A percentile compares a stretch with the other conserved stretches of the same genome.
Evolutionary conservation across 2,888 invertebrate genomes (phyloP).

Genomic region (Tyria jacobaeae): DNA sequence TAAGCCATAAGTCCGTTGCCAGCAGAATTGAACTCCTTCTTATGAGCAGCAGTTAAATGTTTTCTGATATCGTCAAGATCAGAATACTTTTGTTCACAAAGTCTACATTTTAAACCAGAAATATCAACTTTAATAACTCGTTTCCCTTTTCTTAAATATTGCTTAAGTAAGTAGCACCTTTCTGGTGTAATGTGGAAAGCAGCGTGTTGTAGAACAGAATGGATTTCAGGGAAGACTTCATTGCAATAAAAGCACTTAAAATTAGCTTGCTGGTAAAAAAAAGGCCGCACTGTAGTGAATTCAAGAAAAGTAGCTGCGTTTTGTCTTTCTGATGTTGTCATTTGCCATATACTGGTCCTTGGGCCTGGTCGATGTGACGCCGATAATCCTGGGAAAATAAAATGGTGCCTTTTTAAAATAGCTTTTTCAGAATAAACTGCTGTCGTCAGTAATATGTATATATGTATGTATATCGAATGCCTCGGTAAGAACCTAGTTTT

Average conservation of each 20-base stretch:
- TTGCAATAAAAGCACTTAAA: slow-evolving; percentile 82
- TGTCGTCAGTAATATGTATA: background rate
- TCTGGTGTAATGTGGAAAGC: slow-evolving; percentile 66
- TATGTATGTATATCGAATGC: background rate
- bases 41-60: slow-evolving; percentile 68
- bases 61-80: slow-evolving; percentile 74
- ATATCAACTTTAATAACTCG: slow-evolving; percentile 80
- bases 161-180: slow-evolving; percentile 66
- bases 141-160: slow-evolving; percentile 76
- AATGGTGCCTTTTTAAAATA: slow-evolving; percentile 43
- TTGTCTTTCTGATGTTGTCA: slow-evolving; percentile 78
- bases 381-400: slow-evolving; percentile 53
- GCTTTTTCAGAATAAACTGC: slow-evolving; percentile 17
- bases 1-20: slow-evolving; percentile 81
- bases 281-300: slow-evolving; percentile 74
- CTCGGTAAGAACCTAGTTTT: background rate
- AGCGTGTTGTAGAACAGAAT: slow-evolving; percentile 70
- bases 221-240: slow-evolving; percentile 75
- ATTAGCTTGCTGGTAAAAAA: slow-evolving; percentile 80
- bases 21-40: slow-evolving; percentile 77
- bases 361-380: slow-evolving; percentile 61
- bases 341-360: slow-evolving; percentile 80
- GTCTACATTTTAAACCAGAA: slow-evolving; percentile 72
- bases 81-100: slow-evolving; percentile 74
- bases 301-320: slow-evolving; percentile 80